Evolutionary conservation across 2,797 vertebrate genomes (phyloP).

Genomic region (Tapera naevia): DNA sequence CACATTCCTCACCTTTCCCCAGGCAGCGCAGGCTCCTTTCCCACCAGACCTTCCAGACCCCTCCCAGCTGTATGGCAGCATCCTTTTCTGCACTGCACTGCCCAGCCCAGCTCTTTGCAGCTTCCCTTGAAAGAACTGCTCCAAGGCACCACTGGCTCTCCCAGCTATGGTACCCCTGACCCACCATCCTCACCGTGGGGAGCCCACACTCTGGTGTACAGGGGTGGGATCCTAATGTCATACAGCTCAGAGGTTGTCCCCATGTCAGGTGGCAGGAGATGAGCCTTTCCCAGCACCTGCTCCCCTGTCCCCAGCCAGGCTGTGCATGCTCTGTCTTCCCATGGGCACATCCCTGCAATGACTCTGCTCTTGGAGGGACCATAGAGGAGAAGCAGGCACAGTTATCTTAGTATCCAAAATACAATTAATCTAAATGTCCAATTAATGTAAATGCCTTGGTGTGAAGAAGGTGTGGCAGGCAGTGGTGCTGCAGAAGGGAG

Average conservation of each 20-base stretch:
- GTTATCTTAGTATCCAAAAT: background rate
- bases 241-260: background rate
- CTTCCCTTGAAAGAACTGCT: background rate
- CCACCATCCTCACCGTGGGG: background rate
- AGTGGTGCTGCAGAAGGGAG: background rate
- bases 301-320: background rate
- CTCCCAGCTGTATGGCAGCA: background rate
- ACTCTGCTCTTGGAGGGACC: rapidly evolving
- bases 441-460: rapidly evolving
- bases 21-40: background rate
- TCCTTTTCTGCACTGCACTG: rapidly evolving
- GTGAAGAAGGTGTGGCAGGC: rapidly evolving
- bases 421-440: rapidly evolving
- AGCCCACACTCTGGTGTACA: rapidly evolving
- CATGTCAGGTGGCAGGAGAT: rapidly evolving
- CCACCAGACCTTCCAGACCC: background rate
- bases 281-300: background rate
- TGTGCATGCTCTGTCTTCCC: background rate
- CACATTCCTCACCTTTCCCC: rapidly evolving
- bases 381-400: rapidly evolving
- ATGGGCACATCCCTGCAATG: rapidly evolving
- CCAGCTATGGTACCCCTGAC: background rate
- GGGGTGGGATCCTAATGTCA: background rate
- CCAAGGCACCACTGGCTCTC: rapidly evolving
- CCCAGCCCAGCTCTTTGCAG: background rate